A percentile compares a stretch with the other conserved stretches of the same genome.
These are phyloP conservation scores for Drosophila macrospina DNA, from an alignment of 2,888 invertebrate genomes.

Conservation along the genomic window DNA sequence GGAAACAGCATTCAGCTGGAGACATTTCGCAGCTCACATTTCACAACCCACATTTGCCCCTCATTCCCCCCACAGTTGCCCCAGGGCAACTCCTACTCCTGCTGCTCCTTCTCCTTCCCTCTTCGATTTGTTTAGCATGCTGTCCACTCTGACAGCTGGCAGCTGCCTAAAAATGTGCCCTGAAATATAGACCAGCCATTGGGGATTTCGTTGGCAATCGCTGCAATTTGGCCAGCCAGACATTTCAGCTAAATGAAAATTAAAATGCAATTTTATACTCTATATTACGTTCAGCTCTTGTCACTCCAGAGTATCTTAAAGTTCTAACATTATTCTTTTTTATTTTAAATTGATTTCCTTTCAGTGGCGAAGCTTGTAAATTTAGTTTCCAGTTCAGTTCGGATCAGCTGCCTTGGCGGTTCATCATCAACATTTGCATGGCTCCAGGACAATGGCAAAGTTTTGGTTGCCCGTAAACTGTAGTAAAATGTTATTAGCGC, in stretches of 20 bases:
- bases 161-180: slow-evolving; percentile 73
- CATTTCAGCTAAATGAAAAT: slow-evolving; percentile 71
- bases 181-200: slow-evolving; percentile 60
- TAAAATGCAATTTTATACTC: slow-evolving; percentile 59
- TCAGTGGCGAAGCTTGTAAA: slow-evolving; percentile 29
- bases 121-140: slow-evolving; percentile 34
- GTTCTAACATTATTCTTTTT: background rate
- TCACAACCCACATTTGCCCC: slow-evolving; percentile 42
- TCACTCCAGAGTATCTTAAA: background rate
- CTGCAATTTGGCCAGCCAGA: slow-evolving; percentile 60
- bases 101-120: background rate
- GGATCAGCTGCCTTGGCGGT: slow-evolving; percentile 23
- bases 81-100: slow-evolving; percentile 50
- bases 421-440: slow-evolving; percentile 50
- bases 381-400: slow-evolving; percentile 39
- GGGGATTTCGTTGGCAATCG: slow-evolving; percentile 73
- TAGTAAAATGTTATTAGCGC: slow-evolving; percentile 75
- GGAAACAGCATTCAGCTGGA: slow-evolving; percentile 30
- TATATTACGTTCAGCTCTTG: background rate
- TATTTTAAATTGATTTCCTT: slow-evolving; percentile 30
- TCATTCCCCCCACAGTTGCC: slow-evolving; percentile 46
- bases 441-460: slow-evolving; percentile 29
- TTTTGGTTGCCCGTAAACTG: slow-evolving; percentile 50
- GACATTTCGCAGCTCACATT: slow-evolving; percentile 31
- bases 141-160: slow-evolving; percentile 73